Percentiles rank a stretch among this genome's conserved stretches.
These are phyloP conservation scores for Lepidurus couesii DNA, from an alignment of 1,140 invertebrate species.

Conservation along the genomic window DNA sequence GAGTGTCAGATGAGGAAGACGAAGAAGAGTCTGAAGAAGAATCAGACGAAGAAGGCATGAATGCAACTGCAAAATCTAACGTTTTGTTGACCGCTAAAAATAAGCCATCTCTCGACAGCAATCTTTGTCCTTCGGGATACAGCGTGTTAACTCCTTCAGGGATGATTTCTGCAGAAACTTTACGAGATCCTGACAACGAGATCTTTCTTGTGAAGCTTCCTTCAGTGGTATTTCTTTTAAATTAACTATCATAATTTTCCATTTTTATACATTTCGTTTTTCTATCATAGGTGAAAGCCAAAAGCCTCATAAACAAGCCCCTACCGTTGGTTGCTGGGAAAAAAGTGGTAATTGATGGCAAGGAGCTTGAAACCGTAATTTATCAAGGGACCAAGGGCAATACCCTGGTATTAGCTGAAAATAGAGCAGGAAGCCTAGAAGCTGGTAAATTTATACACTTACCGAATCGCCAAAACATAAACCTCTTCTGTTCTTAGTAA, in stretches of 20 bases:
- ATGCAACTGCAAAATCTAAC: background rate
- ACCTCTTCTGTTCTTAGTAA: background rate
- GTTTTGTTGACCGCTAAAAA: background rate
- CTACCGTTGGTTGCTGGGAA: background rate
- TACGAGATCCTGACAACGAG: background rate
- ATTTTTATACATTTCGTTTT: background rate
- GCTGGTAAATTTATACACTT: background rate
- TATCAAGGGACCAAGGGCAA: background rate
- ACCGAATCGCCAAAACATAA: background rate
- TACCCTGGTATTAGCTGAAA: slow-evolving; percentile 8
- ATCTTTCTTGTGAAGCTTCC: background rate
- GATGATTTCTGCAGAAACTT: background rate
- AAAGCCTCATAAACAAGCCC: background rate
- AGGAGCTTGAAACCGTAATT: background rate
- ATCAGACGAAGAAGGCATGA: background rate
- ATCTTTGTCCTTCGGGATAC: background rate
- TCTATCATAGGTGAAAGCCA: background rate
- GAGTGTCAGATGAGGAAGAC: background rate
- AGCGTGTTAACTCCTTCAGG: background rate
- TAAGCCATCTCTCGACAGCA: background rate
- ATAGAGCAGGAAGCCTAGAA: background rate
- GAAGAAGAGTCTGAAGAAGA: background rate
- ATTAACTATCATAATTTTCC: too few species aligned
- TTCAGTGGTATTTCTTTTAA: background rate
- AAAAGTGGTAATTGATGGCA: background rate